phyloP scores from a whole-genome alignment of 2,888 invertebrate genomes.

The Zygaena filipendulae region DNA sequence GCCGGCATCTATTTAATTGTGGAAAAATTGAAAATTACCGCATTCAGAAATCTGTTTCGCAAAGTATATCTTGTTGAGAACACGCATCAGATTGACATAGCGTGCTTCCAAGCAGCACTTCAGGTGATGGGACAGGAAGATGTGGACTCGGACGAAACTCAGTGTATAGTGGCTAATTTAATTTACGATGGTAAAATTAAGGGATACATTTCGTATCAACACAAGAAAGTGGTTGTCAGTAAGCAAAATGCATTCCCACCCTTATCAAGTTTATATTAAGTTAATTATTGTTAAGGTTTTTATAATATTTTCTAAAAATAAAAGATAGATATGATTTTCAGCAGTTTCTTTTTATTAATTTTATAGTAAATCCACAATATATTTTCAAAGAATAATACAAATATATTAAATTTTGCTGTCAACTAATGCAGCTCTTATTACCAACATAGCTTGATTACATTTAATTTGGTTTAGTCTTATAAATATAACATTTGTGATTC shows the following conservation, averaged over 20 bases:
- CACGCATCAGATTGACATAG: slow-evolving; percentile 90
- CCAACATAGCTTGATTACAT: slow-evolving; percentile 36
- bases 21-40: slow-evolving; percentile 94
- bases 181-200: slow-evolving; percentile 98
- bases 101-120: slow-evolving; percentile 84
- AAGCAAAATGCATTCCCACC: slow-evolving; percentile 97
- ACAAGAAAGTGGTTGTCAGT: slow-evolving; percentile 96
- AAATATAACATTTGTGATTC: slow-evolving; percentile 32
- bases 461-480: slow-evolving; percentile 34
- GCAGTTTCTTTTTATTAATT: no score
- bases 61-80: slow-evolving; percentile 83
- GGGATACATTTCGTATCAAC: slow-evolving; percentile 97
- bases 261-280: slow-evolving; percentile 69
- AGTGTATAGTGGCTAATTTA: slow-evolving; percentile 96
- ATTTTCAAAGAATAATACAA: slow-evolving; percentile 67
- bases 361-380: slow-evolving; percentile 67
- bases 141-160: slow-evolving; percentile 93
- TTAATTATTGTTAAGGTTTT: slow-evolving; percentile 15
- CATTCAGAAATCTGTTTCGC: slow-evolving; percentile 95
- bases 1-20: slow-evolving; percentile 98
- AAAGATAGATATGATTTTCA: slow-evolving; percentile 1
- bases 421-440: slow-evolving; percentile 43
- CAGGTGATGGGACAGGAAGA: slow-evolving; percentile 84
- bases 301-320: no score
- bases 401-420: slow-evolving; percentile 59